Evolutionary conservation across 2,888 invertebrate species (phyloP).

Genomic region (Operophtera brumata): DNA sequence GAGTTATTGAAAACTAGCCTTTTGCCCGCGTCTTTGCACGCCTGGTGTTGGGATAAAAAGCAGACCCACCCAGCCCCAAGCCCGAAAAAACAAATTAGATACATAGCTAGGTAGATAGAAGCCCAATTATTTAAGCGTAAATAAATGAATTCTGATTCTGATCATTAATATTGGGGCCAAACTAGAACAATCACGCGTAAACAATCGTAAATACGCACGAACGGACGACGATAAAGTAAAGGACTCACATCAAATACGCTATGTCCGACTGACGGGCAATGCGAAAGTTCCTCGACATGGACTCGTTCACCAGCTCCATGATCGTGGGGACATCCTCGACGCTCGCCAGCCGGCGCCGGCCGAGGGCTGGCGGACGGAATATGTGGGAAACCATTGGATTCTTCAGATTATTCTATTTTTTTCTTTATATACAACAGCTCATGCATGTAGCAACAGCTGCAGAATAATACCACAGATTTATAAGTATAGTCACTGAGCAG

Average conservation of each 20-base stretch:
- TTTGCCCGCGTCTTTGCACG: too few relatives aligned
- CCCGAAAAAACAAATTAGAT: too few relatives aligned
- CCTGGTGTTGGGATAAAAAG: too few relatives aligned
- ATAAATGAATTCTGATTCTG: too few relatives aligned
- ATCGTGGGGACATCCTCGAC: constrained; percentile 50
- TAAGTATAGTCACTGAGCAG: too few relatives aligned
- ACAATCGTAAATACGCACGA: too few relatives aligned
- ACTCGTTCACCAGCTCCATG: constrained; percentile 50
- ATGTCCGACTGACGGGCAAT: constrained; percentile 45
- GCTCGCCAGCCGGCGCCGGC: constrained; percentile 52
- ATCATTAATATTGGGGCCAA: too few relatives aligned
- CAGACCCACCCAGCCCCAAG: too few relatives aligned
- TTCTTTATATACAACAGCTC: background rate
- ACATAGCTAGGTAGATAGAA: too few relatives aligned
- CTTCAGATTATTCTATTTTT: background rate
- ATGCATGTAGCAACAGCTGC: background rate
- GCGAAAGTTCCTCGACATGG: constrained; percentile 59
- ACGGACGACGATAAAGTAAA: background rate
- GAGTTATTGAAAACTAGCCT: too few relatives aligned
- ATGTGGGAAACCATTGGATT: constrained; percentile 31
- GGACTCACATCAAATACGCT: constrained; percentile 57
- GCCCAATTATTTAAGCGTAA: too few relatives aligned
- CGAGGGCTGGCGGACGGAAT: constrained; percentile 43
- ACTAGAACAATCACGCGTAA: too few relatives aligned
- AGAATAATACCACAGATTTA: background rate